A percentile compares a stretch with the other conserved stretches of the same genome.
phyloP scores from a whole-genome alignment of 2,888 invertebrate genomes.

The Drosophila aldrichi region DNA sequence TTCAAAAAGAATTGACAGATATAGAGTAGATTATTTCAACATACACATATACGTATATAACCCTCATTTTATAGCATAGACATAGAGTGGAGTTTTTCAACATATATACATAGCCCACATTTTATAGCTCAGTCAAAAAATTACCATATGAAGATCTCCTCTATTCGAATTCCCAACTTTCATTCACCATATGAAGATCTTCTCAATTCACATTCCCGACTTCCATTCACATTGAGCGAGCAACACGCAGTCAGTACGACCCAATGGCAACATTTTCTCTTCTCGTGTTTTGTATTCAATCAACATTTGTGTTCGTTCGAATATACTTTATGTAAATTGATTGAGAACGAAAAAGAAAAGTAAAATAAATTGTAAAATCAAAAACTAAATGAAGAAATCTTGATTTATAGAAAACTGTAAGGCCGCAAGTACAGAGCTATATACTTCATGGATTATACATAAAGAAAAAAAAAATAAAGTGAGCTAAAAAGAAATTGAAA shows the following conservation, averaged over 20 bases:
- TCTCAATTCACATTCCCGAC: background rate
- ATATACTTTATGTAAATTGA: constrained; percentile 52
- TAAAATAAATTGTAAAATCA: constrained; percentile 10
- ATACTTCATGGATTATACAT: background rate
- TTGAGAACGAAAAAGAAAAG: constrained; percentile 5
- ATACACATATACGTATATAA: no score
- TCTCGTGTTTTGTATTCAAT: constrained; percentile 30
- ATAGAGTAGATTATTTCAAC: no score
- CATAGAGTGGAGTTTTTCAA: no score
- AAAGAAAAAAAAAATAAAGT: background rate
- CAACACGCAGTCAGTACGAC: background rate
- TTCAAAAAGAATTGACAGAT: no score
- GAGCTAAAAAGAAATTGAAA: background rate
- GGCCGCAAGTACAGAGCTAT: background rate
- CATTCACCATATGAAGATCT: no score
- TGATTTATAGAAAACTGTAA: constrained; percentile 8
- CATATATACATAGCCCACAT: no score
- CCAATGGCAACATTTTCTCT: background rate
- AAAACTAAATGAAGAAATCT: constrained; percentile 24
- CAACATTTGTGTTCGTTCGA: constrained; percentile 31
- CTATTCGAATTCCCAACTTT: background rate
- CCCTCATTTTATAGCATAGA: no score
- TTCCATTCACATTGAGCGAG: background rate
- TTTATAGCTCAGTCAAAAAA: no score
- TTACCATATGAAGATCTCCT: no score